Evolutionary conservation across 2,113 vertebrate species (phyloP).

Genomic region (Heteronetta atricapilla): DNA sequence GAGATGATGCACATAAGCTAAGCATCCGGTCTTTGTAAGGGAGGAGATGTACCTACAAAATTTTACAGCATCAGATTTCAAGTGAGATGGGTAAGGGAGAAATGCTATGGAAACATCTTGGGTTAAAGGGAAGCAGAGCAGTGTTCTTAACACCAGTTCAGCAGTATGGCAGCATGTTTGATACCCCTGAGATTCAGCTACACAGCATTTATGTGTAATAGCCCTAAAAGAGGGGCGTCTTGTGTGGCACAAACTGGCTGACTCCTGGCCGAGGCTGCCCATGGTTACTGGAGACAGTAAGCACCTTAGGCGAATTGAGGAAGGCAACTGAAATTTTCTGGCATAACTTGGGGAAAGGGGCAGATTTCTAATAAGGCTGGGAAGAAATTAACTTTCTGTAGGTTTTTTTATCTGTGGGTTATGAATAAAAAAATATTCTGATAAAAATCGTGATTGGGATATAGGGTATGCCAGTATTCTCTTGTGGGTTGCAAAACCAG

Average conservation of each 20-base stretch:
- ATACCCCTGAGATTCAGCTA: not conserved
- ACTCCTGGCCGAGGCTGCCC: not conserved
- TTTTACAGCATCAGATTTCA: not conserved
- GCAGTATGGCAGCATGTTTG: not conserved
- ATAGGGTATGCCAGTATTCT: not conserved
- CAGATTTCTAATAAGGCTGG: not conserved
- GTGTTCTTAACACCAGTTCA: not conserved
- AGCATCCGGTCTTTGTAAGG: not conserved
- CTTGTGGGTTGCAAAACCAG: not conserved
- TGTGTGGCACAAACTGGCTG: not conserved
- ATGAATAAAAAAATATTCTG: not conserved
- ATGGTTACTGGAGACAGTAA: not conserved
- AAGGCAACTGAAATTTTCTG: not conserved
- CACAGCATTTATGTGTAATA: not conserved
- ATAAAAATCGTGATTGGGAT: not conserved
- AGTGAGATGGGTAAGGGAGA: not conserved
- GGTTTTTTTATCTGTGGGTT: not conserved
- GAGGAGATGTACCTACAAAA: not conserved
- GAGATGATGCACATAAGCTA: not conserved
- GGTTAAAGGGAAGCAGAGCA: not conserved
- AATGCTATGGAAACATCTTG: not conserved
- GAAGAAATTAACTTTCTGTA: not conserved
- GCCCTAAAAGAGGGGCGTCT: not conserved
- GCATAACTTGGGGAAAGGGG: not conserved
- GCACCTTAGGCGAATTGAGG: not conserved